These are phyloP conservation scores for Dicroscelio sp. DNA, from an alignment of 2,888 invertebrate species.

Conservation along the genomic window DNA sequence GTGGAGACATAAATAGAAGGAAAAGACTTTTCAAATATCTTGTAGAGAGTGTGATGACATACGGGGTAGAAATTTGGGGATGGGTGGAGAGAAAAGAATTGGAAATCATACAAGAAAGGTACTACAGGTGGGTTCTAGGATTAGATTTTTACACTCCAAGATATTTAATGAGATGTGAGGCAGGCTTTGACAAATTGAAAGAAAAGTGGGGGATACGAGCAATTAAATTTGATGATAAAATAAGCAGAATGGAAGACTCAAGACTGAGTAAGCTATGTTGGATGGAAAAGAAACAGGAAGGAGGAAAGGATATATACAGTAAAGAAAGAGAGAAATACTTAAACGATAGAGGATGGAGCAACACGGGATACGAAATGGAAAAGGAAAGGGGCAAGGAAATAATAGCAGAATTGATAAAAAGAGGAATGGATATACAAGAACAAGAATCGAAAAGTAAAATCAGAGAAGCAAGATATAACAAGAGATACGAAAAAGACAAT, in stretches of 20 bases:
- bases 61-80: constrained; percentile 4
- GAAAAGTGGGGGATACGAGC: constrained; percentile 1
- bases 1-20: constrained; percentile 44
- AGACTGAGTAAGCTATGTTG: neutral
- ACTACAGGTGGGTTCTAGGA: constrained; percentile 45
- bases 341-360: neutral
- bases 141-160: constrained; percentile 44
- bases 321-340: neutral
- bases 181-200: constrained; percentile 15
- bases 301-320: neutral
- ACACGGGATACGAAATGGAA: neutral
- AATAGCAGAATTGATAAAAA: neutral
- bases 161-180: constrained; percentile 29
- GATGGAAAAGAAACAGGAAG: neutral
- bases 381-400: neutral
- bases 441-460: neutral
- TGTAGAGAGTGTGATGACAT: constrained; percentile 27
- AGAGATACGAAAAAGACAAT: neutral
- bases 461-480: neutral
- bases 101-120: constrained; percentile 36
- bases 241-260: neutral
- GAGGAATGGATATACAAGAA: neutral
- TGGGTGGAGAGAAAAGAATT: constrained; percentile 30
- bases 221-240: constrained; percentile 23
- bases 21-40: constrained; percentile 20